Percentiles rank a stretch among this genome's conserved stretches.
Conservation (phyloP, 2,113 vertebrate genomes). For the Pachycephala philippinensis region DNA sequence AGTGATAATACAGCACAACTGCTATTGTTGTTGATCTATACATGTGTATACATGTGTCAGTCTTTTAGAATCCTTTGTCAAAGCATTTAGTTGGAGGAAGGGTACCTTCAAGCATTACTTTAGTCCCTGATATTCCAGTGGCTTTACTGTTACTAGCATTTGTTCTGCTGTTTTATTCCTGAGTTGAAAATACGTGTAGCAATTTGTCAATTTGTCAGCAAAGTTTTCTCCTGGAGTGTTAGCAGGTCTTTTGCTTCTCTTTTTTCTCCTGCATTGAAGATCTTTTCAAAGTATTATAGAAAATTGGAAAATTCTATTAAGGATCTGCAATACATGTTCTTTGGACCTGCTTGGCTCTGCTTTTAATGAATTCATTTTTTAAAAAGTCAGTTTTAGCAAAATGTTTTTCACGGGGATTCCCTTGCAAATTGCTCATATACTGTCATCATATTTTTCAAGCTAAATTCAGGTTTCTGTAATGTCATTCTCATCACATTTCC, state of each 20-base stretch:
- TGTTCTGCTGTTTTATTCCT: background rate
- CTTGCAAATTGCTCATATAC: constrained; percentile 2
- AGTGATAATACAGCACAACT: background rate
- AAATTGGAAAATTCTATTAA: background rate
- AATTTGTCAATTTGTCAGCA: background rate
- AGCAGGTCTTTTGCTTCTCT: background rate
- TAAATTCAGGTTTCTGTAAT: background rate
- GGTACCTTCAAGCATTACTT: background rate
- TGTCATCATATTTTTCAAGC: background rate
- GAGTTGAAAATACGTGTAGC: background rate
- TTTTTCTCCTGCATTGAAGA: background rate
- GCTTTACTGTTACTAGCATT: background rate
- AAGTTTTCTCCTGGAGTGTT: background rate
- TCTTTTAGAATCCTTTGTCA: background rate
- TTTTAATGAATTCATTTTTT: background rate
- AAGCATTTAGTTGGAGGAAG: background rate
- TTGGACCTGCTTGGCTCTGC: background rate
- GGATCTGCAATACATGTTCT: background rate
- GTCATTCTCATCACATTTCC: background rate
- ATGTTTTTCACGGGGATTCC: constrained; percentile 13
- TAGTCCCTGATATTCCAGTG: background rate
- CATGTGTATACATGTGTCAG: background rate
- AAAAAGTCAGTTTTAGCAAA: background rate
- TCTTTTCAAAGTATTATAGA: background rate
- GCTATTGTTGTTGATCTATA: background rate